Evolutionary conservation across 2,888 invertebrate species (phyloP), one percentile per base, ranked within the genome.

Genomic region (Sisyra terminalis): DNA sequence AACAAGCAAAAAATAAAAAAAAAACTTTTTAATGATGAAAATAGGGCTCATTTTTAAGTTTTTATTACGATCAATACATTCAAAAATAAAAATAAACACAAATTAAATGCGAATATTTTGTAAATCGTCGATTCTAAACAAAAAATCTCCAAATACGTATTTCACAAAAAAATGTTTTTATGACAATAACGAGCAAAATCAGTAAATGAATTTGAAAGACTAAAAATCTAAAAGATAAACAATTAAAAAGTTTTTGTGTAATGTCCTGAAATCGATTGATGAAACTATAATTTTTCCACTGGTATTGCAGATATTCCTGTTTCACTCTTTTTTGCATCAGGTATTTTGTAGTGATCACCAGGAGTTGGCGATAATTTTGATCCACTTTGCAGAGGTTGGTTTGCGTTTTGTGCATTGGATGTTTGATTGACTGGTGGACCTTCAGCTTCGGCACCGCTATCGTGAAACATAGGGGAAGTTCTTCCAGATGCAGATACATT

Each of bases 381-480:
- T 29, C 40, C 30, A n/a, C 13, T 38, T 11, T 30, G 29, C 4
- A n/a, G 65, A 63, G 29, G 75, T 70, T 9, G 75, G 73, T 55
- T 77, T 17, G 37, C 37, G 16, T 35, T 14, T 35, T 35, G 35
- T 35, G 16, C 16, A 8, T 17, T 37, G n/a, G 37, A 1, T 17
- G 6, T 18, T 18, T 6, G 18, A 24, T 24, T 24, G 9, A 37
- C 18, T 9, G 37, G 37, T 17, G 35, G 35, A 13, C 35, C 35
- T 15, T 37, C 37, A 15, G 37, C 37, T 17, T 18, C 18, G 16
- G 18, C 37, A 5, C 37, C 37, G n/a, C 15, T 37, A 24, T 37
- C 37, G 17, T 35, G 35, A 13, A 35, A 35, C 16, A 15, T 3
- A 11, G 35, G 13, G 14, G 16, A 35, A n/a, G n/a, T 11, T 17